phyloP scores from a whole-genome alignment of 1,140 invertebrate genomes.

The Bombus difficillimus region DNA sequence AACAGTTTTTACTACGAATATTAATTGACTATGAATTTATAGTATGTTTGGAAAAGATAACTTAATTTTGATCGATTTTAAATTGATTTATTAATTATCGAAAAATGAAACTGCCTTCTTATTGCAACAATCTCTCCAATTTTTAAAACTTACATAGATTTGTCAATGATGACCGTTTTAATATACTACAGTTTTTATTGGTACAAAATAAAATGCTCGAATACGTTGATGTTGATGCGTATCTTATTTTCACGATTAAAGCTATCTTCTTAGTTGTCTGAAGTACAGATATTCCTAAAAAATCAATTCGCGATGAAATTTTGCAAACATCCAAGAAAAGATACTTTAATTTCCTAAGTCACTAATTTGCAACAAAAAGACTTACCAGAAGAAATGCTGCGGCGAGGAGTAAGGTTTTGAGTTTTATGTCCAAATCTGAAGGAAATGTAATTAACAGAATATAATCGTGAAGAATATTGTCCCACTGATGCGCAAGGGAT shows the following conservation, averaged over 20 bases:
- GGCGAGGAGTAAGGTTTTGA: conserved; percentile 74
- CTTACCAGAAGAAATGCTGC: conserved; percentile 75
- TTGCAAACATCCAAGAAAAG: no score
- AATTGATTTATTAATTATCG: neutral
- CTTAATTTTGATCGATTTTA: neutral
- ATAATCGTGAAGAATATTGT: conserved; percentile 69
- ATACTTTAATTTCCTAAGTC: neutral
- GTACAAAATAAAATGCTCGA: no score
- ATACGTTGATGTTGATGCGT: no score
- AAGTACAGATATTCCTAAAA: conserved; percentile 69
- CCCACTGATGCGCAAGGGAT: conserved; percentile 73
- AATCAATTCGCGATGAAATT: neutral
- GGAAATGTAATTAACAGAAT: conserved; percentile 70
- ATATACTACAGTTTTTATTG: no score
- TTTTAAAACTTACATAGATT: neutral
- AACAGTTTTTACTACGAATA: no score
- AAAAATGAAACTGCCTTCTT: neutral
- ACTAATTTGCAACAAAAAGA: neutral
- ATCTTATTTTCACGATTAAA: no score
- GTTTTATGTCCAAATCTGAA: conserved; percentile 63
- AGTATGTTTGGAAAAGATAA: neutral
- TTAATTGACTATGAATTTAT: neutral
- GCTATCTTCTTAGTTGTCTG: conserved; percentile 8
- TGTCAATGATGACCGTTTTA: neutral
- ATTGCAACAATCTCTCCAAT: neutral